Conservation (phyloP, 2,797 vertebrate genomes). For the Anguilla obscura region DNA sequence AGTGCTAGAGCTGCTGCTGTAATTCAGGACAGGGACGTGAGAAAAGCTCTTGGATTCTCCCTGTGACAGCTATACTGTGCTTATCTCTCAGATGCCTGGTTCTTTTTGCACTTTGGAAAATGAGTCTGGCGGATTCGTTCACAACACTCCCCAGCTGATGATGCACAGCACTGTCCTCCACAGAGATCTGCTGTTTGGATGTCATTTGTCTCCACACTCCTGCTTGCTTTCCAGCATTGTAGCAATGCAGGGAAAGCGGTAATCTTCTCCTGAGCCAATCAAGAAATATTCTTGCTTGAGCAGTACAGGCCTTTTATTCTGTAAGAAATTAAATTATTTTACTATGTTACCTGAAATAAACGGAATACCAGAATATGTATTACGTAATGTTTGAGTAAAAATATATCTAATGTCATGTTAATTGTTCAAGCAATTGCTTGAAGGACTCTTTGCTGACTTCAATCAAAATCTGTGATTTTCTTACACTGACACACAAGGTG, state of each 20-base stretch:
- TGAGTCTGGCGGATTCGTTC: slow-evolving; percentile 24
- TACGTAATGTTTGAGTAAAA: neutral
- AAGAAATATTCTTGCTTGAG: neutral
- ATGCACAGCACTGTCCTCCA: slow-evolving; percentile 32
- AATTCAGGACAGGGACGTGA: neutral
- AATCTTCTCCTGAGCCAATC: neutral
- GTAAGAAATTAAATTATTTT: slow-evolving; percentile 6
- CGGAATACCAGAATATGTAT: neutral
- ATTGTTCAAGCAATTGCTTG: neutral
- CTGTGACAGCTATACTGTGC: slow-evolving; percentile 33
- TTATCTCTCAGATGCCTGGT: slow-evolving; percentile 25
- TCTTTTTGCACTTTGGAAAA: slow-evolving; percentile 45
- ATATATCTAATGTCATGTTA: neutral
- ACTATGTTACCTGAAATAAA: neutral
- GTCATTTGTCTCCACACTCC: slow-evolving; percentile 27
- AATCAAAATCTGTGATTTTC: neutral
- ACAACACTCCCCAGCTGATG: slow-evolving; percentile 29
- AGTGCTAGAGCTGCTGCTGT: neutral
- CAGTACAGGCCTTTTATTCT: neutral
- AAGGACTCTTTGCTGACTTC: neutral
- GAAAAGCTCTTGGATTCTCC: slow-evolving; percentile 3
- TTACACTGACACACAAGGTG: neutral
- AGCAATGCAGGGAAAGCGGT: neutral
- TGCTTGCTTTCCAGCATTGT: slow-evolving; percentile 11
- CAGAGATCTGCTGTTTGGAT: slow-evolving; percentile 15